Evolutionary conservation across 1,140 invertebrate genomes (phyloP).

Genomic region (Drosophila obscura): DNA sequence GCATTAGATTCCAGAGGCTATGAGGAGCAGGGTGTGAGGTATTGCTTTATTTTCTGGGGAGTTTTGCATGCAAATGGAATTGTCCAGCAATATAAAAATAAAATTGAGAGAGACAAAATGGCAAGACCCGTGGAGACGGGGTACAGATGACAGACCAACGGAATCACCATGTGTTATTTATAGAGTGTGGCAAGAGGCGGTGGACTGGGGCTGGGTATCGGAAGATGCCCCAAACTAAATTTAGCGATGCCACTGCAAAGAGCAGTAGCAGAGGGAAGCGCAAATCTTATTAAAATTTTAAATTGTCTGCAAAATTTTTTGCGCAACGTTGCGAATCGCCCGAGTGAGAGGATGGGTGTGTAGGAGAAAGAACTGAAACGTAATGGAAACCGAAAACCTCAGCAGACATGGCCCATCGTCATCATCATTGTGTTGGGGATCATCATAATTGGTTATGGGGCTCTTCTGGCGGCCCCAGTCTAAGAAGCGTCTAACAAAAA

Average conservation of each 20-base stretch:
- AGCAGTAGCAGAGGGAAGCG: constrained; percentile 10
- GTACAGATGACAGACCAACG: too few species aligned
- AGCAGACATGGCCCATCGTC: constrained; percentile 53
- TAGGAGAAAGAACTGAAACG: constrained; percentile 21
- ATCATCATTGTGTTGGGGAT: constrained; percentile 28
- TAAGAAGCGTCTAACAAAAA: constrained; percentile 77
- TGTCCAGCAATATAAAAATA: constrained; percentile 30
- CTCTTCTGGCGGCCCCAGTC: constrained; percentile 61
- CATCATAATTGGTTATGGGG: constrained; percentile 34
- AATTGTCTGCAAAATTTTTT: constrained; percentile 78
- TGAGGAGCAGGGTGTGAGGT: background rate
- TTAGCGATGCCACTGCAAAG: constrained; percentile 42
- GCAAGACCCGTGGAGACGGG: too few species aligned
- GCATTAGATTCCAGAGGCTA: constrained; percentile 45
- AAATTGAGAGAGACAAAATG: background rate
- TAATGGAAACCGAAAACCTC: constrained; percentile 72
- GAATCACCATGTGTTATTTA: constrained; percentile 46
- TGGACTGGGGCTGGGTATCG: background rate
- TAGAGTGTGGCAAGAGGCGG: background rate
- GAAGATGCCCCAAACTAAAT: constrained; percentile 56
- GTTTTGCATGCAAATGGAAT: constrained; percentile 1
- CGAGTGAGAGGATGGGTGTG: background rate
- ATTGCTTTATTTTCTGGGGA: too few species aligned
- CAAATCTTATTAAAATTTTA: constrained; percentile 76
- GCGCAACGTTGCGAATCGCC: constrained; percentile 61